Percentiles rank a stretch among this genome's conserved stretches.
Conservation (phyloP, 1,140 invertebrate species). For the Hermetia illucens region DNA sequence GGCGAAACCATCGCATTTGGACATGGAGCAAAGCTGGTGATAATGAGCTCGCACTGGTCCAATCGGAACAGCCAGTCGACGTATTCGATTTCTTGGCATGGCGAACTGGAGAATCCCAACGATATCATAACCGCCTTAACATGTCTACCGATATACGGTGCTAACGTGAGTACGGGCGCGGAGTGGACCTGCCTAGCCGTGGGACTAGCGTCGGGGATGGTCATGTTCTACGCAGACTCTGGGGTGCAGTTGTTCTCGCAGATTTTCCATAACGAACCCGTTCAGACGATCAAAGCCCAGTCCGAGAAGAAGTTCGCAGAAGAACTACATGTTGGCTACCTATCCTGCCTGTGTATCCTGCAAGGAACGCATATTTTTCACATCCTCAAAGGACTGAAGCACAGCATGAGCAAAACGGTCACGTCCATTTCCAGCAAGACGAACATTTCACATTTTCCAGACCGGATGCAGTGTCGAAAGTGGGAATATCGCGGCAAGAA, state of each 20-base stretch:
- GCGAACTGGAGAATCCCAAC: constrained; percentile 34
- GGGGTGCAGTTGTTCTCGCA: constrained; percentile 70
- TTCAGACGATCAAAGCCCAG: constrained; percentile 68
- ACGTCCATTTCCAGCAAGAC: not conserved
- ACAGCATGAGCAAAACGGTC: constrained; percentile 31
- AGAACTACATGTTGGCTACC: constrained; percentile 72
- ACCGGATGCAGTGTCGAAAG: constrained; percentile 52
- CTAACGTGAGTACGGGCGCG: constrained; percentile 33
- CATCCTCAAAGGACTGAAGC: constrained; percentile 14
- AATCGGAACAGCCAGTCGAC: constrained; percentile 33
- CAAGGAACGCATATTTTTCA: constrained; percentile 70
- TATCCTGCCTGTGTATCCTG: constrained; percentile 60
- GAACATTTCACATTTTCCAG: constrained; percentile 9
- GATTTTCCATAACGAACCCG: constrained; percentile 67
- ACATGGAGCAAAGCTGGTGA: constrained; percentile 44
- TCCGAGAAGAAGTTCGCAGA: constrained; percentile 57
- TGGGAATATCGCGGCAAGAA: constrained; percentile 71
- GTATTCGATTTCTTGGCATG: constrained; percentile 37
- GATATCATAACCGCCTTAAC: constrained; percentile 33
- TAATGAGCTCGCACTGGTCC: constrained; percentile 51
- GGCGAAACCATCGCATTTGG: constrained; percentile 57
- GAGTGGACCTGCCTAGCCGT: constrained; percentile 90
- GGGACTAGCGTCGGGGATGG: constrained; percentile 70
- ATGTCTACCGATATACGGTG: constrained; percentile 34
- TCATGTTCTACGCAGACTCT: constrained; percentile 81